phyloP scores from a whole-genome alignment of 2,888 invertebrate species.

The Ormyrus rosae region DNA sequence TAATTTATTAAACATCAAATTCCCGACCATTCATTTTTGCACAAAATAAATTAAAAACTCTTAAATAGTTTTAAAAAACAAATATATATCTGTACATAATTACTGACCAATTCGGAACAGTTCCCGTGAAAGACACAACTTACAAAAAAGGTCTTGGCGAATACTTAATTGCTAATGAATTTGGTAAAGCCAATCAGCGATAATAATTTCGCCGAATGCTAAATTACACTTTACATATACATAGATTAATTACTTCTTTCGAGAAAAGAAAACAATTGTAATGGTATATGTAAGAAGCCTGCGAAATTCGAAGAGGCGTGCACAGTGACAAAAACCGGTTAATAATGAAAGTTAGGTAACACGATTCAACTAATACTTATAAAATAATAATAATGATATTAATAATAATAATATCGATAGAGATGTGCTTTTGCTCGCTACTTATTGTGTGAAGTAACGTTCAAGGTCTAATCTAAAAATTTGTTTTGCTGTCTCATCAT shows the following conservation, averaged over 20 bases:
- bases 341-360: constrained; percentile 55
- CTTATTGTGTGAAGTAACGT: constrained; percentile 39
- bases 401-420: constrained; percentile 55
- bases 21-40: constrained; percentile 11
- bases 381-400: constrained; percentile 45
- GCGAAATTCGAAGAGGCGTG: constrained; percentile 42
- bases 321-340: constrained; percentile 51
- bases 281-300: constrained; percentile 25
- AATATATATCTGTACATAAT: constrained; percentile 31
- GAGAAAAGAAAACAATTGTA: constrained; percentile 27
- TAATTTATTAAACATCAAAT: not conserved
- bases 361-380: constrained; percentile 58
- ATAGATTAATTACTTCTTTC: constrained; percentile 33
- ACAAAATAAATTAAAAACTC: constrained; percentile 44
- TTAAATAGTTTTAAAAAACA: constrained; percentile 33
- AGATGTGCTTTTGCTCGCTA: constrained; percentile 50
- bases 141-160: constrained; percentile 39
- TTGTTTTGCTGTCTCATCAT: constrained; percentile 33
- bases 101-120: constrained; percentile 47
- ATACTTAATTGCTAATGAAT: constrained; percentile 49
- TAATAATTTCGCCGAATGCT: constrained; percentile 38
- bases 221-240: constrained; percentile 37
- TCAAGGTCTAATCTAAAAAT: constrained; percentile 52
- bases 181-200: constrained; percentile 55
- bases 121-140: constrained; percentile 28